Percentiles rank a stretch among this genome's conserved stretches.
These are phyloP conservation scores for Orchesellides sinensis DNA, from an alignment of 2,888 invertebrate genomes.

Conservation along the genomic window DNA sequence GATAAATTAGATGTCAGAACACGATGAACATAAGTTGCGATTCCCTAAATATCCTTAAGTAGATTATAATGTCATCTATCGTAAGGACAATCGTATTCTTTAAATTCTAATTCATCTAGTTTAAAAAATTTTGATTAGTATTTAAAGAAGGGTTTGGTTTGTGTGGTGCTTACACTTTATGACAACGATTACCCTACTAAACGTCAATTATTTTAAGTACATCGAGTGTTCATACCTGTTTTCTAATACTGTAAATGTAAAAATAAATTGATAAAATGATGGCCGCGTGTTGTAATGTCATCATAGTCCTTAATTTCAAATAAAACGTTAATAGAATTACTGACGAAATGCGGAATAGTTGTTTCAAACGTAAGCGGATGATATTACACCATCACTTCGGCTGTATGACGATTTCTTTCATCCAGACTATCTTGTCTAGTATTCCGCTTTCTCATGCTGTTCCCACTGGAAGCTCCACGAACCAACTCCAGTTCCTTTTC, in stretches of 20 bases:
- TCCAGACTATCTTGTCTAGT: conserved; percentile 52
- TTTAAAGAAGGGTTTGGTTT: no score
- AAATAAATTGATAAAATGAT: not conserved
- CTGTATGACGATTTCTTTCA: conserved; percentile 53
- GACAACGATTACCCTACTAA: no score
- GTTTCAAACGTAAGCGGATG: not conserved
- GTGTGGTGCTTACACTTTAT: no score
- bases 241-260: not conserved
- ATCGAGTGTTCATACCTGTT: not conserved
- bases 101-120: no score
- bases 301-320: not conserved
- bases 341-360: no score
- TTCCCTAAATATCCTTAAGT: no score
- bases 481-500: conserved; percentile 72
- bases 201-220: no score
- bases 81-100: no score
- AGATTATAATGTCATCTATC: no score
- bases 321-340: conserved; percentile 32
- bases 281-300: not conserved
- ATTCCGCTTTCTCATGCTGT: conserved; percentile 66
- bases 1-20: no score
- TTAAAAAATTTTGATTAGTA: no score
- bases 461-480: conserved; percentile 54
- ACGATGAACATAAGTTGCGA: no score
- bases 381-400: conserved; percentile 73